A percentile compares a stretch with the other conserved stretches of the same genome.
Evolutionary conservation across 2,797 vertebrate genomes (phyloP).

Genomic region (Hipposideros larvatus): DNA sequence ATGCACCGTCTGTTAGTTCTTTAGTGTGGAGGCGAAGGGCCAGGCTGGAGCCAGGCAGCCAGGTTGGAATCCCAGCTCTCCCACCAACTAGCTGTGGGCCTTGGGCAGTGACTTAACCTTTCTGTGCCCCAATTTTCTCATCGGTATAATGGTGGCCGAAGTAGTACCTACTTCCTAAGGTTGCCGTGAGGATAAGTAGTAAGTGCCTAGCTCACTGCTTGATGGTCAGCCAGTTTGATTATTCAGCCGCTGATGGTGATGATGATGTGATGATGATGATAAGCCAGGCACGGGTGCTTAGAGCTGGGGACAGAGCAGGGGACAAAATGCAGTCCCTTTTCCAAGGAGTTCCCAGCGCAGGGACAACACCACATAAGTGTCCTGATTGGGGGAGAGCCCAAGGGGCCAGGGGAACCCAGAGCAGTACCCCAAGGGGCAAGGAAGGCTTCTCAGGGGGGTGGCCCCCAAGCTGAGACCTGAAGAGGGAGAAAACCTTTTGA

Average conservation of each 20-base stretch:
- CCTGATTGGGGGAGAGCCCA: not conserved
- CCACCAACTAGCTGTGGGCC: not conserved
- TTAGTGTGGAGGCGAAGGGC: not conserved
- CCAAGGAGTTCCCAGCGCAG: not conserved
- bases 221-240: not conserved
- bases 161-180: not conserved
- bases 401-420: not conserved
- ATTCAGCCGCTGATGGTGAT: fast-evolving
- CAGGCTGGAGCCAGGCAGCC: not conserved
- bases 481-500: not conserved
- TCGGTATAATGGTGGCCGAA: not conserved
- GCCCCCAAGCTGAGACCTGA: not conserved
- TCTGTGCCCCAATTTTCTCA: not conserved
- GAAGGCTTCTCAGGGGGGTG: not conserved
- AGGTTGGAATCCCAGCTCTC: not conserved
- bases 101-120: not conserved
- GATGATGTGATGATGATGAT: fast-evolving
- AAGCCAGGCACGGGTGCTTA: not conserved
- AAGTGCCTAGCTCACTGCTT: not conserved
- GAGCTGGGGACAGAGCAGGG: not conserved
- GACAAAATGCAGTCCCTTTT: not conserved
- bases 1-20: not conserved
- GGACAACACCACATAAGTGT: not conserved
- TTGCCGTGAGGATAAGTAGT: not conserved
- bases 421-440: not conserved